These are phyloP conservation scores for Dryococelus australis DNA, from an alignment of 2,888 invertebrate genomes.

Conservation along the genomic window DNA sequence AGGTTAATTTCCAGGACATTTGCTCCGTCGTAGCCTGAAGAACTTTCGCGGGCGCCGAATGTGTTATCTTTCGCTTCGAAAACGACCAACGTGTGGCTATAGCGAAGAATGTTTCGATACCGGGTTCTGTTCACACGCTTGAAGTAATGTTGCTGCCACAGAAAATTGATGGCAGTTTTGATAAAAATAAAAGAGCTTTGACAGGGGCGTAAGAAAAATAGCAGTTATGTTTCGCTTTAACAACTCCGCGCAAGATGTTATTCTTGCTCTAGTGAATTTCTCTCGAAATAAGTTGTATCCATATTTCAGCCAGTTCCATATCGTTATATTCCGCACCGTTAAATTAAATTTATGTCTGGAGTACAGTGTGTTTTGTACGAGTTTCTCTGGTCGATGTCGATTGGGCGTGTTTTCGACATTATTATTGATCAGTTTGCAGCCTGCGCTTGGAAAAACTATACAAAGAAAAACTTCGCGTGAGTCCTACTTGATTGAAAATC, in stretches of 20 bases:
- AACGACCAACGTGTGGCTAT: background rate
- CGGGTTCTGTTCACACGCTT: background rate
- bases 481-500: no score
- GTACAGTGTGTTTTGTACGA: no score
- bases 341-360: no score
- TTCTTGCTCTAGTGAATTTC: background rate
- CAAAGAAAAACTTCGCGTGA: no score
- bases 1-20: conserved; percentile 9
- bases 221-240: background rate
- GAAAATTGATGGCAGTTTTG: background rate
- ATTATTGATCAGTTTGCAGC: no score
- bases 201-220: background rate
- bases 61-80: background rate
- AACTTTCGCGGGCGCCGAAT: background rate
- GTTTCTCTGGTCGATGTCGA: no score
- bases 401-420: no score
- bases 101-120: background rate
- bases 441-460: no score
- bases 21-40: background rate
- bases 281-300: no score
- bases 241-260: background rate
- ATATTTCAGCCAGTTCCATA: no score
- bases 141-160: background rate
- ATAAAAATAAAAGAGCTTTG: background rate
- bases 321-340: no score